A percentile compares a stretch with the other conserved stretches of the same genome.
phyloP scores from a whole-genome alignment of 2,797 vertebrate species.

The Acestrorhynchus altus region DNA sequence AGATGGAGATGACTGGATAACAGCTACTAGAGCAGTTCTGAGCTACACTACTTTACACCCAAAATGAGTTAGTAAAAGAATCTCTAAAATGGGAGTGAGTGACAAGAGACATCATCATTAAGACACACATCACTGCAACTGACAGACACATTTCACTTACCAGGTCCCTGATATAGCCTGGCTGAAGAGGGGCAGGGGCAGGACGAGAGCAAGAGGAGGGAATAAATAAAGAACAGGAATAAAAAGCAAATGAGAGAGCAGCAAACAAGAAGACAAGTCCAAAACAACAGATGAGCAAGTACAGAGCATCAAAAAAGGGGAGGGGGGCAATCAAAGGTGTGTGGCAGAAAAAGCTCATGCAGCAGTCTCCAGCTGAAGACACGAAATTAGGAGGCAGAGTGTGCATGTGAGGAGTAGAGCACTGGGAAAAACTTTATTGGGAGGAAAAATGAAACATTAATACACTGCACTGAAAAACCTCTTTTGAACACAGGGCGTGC shows the following conservation, averaged over 20 bases:
- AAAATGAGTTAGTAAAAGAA: conserved; percentile 34
- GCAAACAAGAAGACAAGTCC: conserved; percentile 54
- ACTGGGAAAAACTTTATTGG: background rate
- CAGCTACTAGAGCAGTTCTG: background rate
- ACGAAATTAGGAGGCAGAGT: conserved; percentile 59
- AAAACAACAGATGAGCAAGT: conserved; percentile 56
- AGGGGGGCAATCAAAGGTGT: conserved; percentile 14
- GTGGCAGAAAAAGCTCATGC: conserved; percentile 59
- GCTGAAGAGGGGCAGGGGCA: conserved; percentile 85
- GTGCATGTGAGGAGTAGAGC: background rate
- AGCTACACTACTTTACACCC: background rate
- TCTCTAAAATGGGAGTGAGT: conserved; percentile 46
- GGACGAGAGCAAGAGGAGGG: conserved; percentile 79
- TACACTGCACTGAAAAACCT: background rate
- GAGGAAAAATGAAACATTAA: background rate
- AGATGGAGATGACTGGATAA: background rate
- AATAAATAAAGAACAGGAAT: conserved; percentile 77
- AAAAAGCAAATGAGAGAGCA: conserved; percentile 71
- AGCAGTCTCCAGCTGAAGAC: conserved; percentile 58
- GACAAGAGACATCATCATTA: conserved; percentile 41
- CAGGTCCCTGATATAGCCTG: conserved; percentile 99
- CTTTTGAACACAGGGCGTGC: background rate
- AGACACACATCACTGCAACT: conserved; percentile 53
- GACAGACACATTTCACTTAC: conserved; percentile 85
- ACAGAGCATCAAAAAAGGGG: conserved; percentile 14